These are phyloP conservation scores for Parnassius glacialis DNA, from an alignment of 2,888 invertebrate species.

Conservation along the genomic window DNA sequence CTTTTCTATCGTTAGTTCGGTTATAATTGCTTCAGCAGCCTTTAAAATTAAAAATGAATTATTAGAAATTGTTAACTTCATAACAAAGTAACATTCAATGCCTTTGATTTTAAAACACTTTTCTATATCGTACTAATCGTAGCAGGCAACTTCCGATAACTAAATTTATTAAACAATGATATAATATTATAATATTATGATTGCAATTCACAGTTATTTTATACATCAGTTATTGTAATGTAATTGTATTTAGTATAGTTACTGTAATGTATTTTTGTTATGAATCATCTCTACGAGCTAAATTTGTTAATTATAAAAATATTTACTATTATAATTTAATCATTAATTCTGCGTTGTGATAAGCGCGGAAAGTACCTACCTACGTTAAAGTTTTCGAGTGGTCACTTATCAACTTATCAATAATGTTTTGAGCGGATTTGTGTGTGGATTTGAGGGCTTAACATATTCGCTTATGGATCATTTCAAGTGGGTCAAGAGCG, in stretches of 20 bases:
- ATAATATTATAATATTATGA: too few relatives aligned
- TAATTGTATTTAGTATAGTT: too few relatives aligned
- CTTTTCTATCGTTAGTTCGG: too few relatives aligned
- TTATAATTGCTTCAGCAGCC: too few relatives aligned
- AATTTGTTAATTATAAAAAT: conserved; percentile 8
- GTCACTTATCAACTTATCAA: conserved; percentile 5
- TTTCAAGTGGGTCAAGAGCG: conserved; percentile 45
- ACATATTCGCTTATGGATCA: conserved; percentile 9
- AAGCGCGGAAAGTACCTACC: background rate
- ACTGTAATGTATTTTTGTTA: too few relatives aligned
- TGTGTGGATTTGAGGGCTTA: conserved; percentile 13
- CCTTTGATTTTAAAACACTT: too few relatives aligned
- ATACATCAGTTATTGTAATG: background rate
- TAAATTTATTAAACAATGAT: background rate
- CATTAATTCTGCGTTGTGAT: conserved; percentile 1
- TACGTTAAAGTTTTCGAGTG: conserved; percentile 12
- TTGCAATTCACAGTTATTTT: too few relatives aligned
- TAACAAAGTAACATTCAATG: too few relatives aligned
- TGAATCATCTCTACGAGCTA: conserved; percentile 1
- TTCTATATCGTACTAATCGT: too few relatives aligned
- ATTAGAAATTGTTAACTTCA: too few relatives aligned
- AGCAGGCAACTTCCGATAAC: background rate
- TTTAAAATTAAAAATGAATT: too few relatives aligned
- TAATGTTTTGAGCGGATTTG: background rate
- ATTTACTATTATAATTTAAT: conserved; percentile 9